A percentile compares a stretch with the other conserved stretches of the same genome.
Evolutionary conservation across 2,113 vertebrate species (phyloP).

Genomic region (Hippocampus comes): DNA sequence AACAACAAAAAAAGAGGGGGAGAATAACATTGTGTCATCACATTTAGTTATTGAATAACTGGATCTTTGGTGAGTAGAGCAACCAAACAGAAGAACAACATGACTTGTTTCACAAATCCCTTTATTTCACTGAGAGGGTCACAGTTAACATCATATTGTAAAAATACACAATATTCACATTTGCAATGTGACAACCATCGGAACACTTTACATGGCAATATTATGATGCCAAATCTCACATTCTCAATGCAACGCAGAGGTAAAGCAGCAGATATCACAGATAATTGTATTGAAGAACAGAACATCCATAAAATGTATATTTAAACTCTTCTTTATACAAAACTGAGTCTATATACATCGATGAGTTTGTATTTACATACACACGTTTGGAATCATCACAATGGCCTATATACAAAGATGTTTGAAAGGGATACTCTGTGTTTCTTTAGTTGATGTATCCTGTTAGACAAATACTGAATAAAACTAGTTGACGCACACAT

Average conservation of each 20-base stretch:
- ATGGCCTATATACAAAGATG: slow-evolving; percentile 8
- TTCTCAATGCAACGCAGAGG: slow-evolving; percentile 46
- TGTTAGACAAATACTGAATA: slow-evolving; percentile 6
- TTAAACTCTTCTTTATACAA: slow-evolving; percentile 46
- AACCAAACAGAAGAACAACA: neutral
- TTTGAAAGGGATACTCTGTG: slow-evolving; percentile 8
- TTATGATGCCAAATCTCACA: slow-evolving; percentile 53
- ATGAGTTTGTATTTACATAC: slow-evolving; percentile 52
- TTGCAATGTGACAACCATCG: slow-evolving; percentile 38
- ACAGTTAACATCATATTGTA: slow-evolving; percentile 57
- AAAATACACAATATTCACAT: slow-evolving; percentile 54
- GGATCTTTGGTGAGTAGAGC: neutral
- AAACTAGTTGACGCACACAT: slow-evolving; percentile 10
- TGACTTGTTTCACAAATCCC: slow-evolving; percentile 38
- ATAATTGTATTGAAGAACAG: slow-evolving; percentile 39
- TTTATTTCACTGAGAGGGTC: slow-evolving; percentile 56
- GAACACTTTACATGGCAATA: slow-evolving; percentile 35
- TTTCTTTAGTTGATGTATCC: slow-evolving; percentile 9
- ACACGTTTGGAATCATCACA: slow-evolving; percentile 22
- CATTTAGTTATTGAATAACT: neutral
- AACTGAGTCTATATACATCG: slow-evolving; percentile 44
- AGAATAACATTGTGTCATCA: neutral
- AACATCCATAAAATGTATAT: slow-evolving; percentile 32
- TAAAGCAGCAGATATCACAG: slow-evolving; percentile 38
- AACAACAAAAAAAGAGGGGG: too few species aligned